A percentile compares a stretch with the other conserved stretches of the same genome.
Conservation (phyloP, 1,140 invertebrate species). For the Zaprionus davidi region DNA sequence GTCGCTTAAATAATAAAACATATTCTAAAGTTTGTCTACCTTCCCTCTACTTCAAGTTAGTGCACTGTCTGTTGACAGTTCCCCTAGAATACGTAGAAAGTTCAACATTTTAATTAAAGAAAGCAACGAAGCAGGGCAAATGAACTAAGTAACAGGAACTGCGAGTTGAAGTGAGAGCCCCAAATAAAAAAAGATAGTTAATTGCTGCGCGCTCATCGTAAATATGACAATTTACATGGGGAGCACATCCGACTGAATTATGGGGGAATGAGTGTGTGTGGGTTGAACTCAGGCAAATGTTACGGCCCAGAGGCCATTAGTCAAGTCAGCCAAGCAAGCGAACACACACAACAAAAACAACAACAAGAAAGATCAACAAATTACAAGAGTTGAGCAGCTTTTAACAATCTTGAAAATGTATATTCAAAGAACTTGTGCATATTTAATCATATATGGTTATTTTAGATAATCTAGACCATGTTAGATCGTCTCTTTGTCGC, state of each 20-base stretch:
- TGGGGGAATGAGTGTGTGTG: slow-evolving; percentile 53
- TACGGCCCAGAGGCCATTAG: slow-evolving; percentile 51
- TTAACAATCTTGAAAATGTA: slow-evolving; percentile 1
- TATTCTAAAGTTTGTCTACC: background rate
- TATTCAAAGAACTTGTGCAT: background rate
- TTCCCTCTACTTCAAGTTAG: background rate
- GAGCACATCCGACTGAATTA: slow-evolving; percentile 59
- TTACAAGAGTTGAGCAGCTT: slow-evolving; percentile 1
- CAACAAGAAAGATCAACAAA: background rate
- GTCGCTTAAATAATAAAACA: too few relatives aligned
- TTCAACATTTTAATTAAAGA: slow-evolving; percentile 73
- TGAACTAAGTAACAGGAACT: background rate
- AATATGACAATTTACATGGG: slow-evolving; percentile 61
- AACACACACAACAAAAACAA: slow-evolving; percentile 26
- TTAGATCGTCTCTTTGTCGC: slow-evolving; percentile 8
- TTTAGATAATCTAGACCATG: slow-evolving; percentile 19
- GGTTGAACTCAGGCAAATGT: slow-evolving; percentile 53
- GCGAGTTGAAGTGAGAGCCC: background rate
- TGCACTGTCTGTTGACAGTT: background rate
- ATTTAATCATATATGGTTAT: slow-evolving; percentile 1
- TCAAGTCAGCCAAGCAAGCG: slow-evolving; percentile 60
- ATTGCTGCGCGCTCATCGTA: slow-evolving; percentile 19
- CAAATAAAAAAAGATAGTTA: slow-evolving; percentile 19
- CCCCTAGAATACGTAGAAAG: slow-evolving; percentile 41
- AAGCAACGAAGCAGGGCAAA: slow-evolving; percentile 35